Percentiles rank a stretch among this genome's conserved stretches.
These are phyloP conservation scores for Pygocentrus nattereri DNA, from an alignment of 2,797 vertebrate species.

Conservation along the genomic window DNA sequence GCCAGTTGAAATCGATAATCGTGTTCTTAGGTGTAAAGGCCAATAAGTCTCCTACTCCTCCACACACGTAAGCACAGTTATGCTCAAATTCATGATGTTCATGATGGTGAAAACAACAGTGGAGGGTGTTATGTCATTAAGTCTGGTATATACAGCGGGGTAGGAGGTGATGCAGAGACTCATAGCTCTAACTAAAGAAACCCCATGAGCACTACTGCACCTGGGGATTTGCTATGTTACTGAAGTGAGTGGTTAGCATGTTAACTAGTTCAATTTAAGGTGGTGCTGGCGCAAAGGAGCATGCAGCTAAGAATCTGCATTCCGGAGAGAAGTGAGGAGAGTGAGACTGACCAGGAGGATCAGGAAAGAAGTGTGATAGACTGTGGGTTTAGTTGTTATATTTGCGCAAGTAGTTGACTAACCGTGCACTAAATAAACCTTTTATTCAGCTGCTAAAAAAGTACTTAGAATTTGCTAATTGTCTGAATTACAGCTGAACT, in stretches of 20 bases:
- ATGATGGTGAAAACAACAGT: constrained; percentile 75
- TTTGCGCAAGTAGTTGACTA: no score
- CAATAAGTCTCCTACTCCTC: constrained; percentile 46
- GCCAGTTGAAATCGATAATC: constrained; percentile 80
- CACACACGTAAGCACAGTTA: constrained; percentile 41
- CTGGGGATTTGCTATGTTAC: background rate
- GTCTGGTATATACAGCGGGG: constrained; percentile 63
- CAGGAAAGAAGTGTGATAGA: no score
- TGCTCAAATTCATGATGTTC: constrained; percentile 76
- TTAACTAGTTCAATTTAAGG: background rate
- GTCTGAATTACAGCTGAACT: no score
- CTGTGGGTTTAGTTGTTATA: no score
- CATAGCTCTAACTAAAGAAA: constrained; percentile 5
- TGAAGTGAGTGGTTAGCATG: background rate
- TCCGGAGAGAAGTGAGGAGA: no score
- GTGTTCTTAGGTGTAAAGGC: constrained; percentile 58
- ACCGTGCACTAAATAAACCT: no score
- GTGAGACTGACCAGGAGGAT: no score
- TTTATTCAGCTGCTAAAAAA: no score
- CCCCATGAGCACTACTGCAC: background rate
- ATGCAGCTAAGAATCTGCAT: background rate
- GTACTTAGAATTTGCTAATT: no score
- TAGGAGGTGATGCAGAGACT: constrained; percentile 60
- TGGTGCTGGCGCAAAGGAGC: background rate
- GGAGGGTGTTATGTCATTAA: constrained; percentile 73